Evolutionary conservation across 2,113 vertebrate genomes (phyloP).

Genomic region (Cardinalis cardinalis): DNA sequence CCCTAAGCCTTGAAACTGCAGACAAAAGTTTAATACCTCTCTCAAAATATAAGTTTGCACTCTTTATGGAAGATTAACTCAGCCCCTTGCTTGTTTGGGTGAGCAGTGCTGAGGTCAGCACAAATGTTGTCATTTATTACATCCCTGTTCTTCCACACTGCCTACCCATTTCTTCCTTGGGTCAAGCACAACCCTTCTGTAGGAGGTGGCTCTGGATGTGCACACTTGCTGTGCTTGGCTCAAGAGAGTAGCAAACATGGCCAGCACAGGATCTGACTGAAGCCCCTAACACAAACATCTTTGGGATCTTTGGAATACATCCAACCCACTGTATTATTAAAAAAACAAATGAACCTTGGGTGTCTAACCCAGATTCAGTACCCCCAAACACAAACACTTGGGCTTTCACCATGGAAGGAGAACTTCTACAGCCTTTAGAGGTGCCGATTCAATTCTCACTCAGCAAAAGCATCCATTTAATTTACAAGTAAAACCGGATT

Average conservation of each 20-base stretch:
- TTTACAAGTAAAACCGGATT: conserved; percentile 45
- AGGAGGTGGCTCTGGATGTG: not conserved
- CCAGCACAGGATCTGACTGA: not conserved
- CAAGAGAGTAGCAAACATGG: not conserved
- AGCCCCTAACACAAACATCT: not conserved
- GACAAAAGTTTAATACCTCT: not conserved
- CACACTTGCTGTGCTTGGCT: not conserved
- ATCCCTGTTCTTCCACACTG: not conserved
- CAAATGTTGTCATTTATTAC: not conserved
- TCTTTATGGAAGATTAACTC: not conserved
- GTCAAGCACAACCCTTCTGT: not conserved
- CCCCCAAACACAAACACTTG: not conserved
- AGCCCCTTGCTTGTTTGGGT: not conserved
- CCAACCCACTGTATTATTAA: not conserved
- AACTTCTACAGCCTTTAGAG: not conserved
- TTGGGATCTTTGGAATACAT: not conserved
- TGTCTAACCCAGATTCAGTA: not conserved
- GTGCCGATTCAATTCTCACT: not conserved
- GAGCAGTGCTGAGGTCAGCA: not conserved
- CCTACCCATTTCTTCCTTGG: not conserved
- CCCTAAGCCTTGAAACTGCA: not conserved
- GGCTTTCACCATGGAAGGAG: not conserved
- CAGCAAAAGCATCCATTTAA: not conserved
- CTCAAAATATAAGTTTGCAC: not conserved
- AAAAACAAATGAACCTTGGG: not conserved